A percentile compares a stretch with the other conserved stretches of the same genome.
Evolutionary conservation across 2,113 vertebrate species (phyloP).

Genomic region (Corythaixoides concolor): DNA sequence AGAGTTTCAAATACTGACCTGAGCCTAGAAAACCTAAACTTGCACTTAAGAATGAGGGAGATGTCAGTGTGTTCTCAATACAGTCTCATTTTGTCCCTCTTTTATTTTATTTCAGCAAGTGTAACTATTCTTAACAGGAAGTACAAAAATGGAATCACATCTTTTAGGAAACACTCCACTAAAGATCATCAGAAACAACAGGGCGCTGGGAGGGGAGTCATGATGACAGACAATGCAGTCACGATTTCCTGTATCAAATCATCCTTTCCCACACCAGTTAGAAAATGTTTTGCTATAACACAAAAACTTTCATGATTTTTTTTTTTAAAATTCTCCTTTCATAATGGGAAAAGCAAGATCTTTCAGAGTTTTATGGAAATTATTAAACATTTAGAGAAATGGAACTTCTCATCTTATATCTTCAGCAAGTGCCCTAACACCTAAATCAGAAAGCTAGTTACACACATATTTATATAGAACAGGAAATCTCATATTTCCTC

Average conservation of each 20-base stretch:
- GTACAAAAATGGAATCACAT: neutral
- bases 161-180: neutral
- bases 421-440: neutral
- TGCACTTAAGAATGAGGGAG: neutral
- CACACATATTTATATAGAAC: fast-evolving
- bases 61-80: fast-evolving
- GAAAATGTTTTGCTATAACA: neutral
- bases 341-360: neutral
- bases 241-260: neutral
- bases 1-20: neutral
- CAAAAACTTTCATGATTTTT: neutral
- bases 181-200: neutral
- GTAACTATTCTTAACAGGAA: neutral
- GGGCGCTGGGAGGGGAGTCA: neutral
- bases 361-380: neutral
- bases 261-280: neutral
- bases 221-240: neutral
- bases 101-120: neutral
- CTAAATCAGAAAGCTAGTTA: neutral
- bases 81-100: neutral
- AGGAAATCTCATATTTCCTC: conserved; percentile 20
- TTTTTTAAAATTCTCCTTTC: neutral
- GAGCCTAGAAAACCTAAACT: neutral
- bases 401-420: neutral
- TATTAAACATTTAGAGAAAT: neutral